Evolutionary conservation across 2,888 invertebrate genomes (phyloP).

Genomic region (Chrysodeixis includens): DNA sequence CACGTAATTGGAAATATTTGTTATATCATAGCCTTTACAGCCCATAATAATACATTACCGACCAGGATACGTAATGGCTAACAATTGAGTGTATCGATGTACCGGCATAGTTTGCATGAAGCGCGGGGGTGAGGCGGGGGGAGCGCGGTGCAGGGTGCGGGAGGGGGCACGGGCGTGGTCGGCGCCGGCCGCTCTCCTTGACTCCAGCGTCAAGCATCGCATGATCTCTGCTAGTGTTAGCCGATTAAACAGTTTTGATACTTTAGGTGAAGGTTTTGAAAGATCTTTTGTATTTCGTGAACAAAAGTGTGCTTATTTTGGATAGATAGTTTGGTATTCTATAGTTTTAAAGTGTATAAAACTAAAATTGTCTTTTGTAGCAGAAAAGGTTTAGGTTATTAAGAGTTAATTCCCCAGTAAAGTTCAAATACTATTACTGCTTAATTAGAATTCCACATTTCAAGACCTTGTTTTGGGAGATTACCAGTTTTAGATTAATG

Average conservation of each 20-base stretch:
- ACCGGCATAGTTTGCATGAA: slow-evolving; percentile 68
- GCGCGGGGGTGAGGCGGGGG: slow-evolving; percentile 68
- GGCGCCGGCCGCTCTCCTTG: slow-evolving; percentile 89
- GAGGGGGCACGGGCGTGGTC: slow-evolving; percentile 83
- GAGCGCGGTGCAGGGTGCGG: slow-evolving; percentile 63
- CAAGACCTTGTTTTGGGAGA: too few species aligned
- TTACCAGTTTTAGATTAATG: too few species aligned
- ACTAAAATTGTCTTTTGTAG: too few species aligned
- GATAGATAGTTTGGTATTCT: too few species aligned
- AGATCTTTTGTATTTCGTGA: slow-evolving; percentile 8
- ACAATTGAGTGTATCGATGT: slow-evolving; percentile 75
- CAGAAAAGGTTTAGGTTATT: too few species aligned
- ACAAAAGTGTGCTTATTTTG: too few species aligned
- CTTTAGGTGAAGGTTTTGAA: slow-evolving; percentile 50
- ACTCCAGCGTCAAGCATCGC: slow-evolving; percentile 88
- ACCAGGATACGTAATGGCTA: slow-evolving; percentile 78
- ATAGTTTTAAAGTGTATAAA: too few species aligned
- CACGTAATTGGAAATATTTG: slow-evolving; percentile 64
- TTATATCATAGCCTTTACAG: slow-evolving; percentile 64
- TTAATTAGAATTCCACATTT: too few species aligned
- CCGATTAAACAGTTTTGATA: slow-evolving; percentile 64
- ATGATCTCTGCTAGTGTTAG: slow-evolving; percentile 81
- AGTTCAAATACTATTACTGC: too few species aligned
- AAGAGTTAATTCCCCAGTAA: too few species aligned
- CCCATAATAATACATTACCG: slow-evolving; percentile 66